Evolutionary conservation across 2,113 vertebrate genomes (phyloP), one percentile per base, ranked within the genome.

Genomic region (Crypturellus undulatus): DNA sequence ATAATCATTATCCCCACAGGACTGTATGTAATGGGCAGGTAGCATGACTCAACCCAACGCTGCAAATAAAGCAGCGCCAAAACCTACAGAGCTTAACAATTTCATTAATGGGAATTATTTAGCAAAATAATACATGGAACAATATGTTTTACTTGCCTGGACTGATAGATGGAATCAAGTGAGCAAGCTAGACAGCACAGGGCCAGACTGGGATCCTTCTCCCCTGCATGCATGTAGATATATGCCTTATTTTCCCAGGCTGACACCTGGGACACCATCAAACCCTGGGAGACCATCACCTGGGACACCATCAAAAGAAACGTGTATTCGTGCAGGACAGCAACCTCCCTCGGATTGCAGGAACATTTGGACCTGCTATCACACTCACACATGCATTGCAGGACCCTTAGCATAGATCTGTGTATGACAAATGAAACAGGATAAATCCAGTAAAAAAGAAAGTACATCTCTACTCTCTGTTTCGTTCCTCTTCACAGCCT

Each of bases 401-500:
- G 34, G n/a, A 63, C 36, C 15, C 28, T 78, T 75, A 36, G n/a
- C n/a, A 60, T 1, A 6, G 42, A 60, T 32, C 10, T 79, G 56
- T 20, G 60, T 0, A 8, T 3, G 28, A 64, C 9, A 38, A 5
- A 8, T 17, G 42, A 10, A 69, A 22, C 13, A 1, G 7, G 1
- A 3, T 6, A 18, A 22, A 49, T 4, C 22, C 20, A 26, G 10
- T 18, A 3, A 51, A 43, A 76, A 85, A 13, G 2, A 38, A 45
- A 67, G 25, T 2, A 18, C 28, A 38, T 0, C 0, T 26, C 2
- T 43, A 13, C 68, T 45, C 36, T 56, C 34, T 67, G 49, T 81
- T 84, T 62, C 7, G 1, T 5, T 75, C 51, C 4, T 19, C 4
- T 65, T 64, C 60, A 49, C 3, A 52, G 45, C 6, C 5, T 9